phyloP scores from a whole-genome alignment of 2,797 vertebrate genomes.

The Pipistrellus kuhlii region DNA sequence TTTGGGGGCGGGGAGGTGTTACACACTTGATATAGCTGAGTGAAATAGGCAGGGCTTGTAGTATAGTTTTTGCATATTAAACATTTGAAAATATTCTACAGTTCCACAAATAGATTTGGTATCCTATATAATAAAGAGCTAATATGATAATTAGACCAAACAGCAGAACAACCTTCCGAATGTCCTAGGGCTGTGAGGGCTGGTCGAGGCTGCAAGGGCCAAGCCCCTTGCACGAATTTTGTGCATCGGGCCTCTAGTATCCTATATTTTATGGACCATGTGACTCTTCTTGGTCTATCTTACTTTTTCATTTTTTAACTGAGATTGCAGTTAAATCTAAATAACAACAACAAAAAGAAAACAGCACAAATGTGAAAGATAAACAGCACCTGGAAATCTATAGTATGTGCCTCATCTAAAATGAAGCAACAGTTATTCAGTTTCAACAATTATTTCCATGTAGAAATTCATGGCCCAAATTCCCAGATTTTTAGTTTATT shows the following conservation, averaged over 20 bases:
- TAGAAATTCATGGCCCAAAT: not conserved
- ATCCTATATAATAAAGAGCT: too few relatives aligned
- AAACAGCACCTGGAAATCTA: not conserved
- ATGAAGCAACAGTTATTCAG: not conserved
- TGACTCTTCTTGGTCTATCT: not conserved
- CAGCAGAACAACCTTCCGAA: too few relatives aligned
- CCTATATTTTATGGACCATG: not conserved
- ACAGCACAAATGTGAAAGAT: not conserved
- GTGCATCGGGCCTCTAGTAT: too few relatives aligned
- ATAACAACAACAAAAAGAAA: not conserved
- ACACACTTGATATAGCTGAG: not conserved
- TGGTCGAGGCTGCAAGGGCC: too few relatives aligned
- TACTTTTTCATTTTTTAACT: not conserved
- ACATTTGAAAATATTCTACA: not conserved
- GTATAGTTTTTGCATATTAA: not conserved
- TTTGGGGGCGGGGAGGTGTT: not conserved
- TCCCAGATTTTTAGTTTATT: not conserved
- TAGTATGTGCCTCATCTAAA: rapidly evolving
- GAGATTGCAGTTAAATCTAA: not conserved
- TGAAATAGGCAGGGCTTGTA: not conserved
- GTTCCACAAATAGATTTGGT: not conserved
- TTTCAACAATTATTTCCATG: not conserved
- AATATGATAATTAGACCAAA: too few relatives aligned
- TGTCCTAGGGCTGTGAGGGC: too few relatives aligned
- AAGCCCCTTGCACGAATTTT: too few relatives aligned